Percentiles rank a stretch among this genome's conserved stretches.
Evolutionary conservation across 1,140 invertebrate genomes (phyloP).

Genomic region (Aphaenogaster ashmeadi): DNA sequence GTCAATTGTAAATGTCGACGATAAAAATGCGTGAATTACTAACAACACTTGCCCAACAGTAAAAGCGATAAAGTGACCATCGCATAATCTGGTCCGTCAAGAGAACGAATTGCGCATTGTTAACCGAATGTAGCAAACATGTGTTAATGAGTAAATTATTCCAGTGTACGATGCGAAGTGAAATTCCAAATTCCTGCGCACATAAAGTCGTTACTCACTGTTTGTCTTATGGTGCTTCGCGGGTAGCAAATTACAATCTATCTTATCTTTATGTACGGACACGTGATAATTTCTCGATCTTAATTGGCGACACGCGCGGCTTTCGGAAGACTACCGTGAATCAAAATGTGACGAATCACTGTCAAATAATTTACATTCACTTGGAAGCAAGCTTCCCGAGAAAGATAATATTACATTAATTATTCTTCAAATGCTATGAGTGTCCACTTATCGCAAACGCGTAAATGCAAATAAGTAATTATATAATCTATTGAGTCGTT

Average conservation of each 20-base stretch:
- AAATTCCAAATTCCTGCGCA: conserved; percentile 25
- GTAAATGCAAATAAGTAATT: background rate
- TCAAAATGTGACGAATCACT: background rate
- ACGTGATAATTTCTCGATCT: background rate
- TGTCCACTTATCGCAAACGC: background rate
- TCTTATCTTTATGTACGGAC: conserved; percentile 21
- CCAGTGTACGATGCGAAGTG: background rate
- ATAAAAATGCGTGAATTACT: background rate
- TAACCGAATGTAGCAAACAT: background rate
- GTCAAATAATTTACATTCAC: background rate
- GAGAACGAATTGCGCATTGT: background rate
- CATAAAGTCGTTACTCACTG: conserved; percentile 3
- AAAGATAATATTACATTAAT: background rate
- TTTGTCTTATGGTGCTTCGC: background rate
- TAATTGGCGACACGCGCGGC: background rate
- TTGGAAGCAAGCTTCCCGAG: background rate
- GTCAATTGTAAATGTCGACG: background rate
- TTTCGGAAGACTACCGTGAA: conserved; percentile 15
- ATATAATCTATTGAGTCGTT: background rate
- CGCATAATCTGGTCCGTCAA: background rate
- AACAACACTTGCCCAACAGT: background rate
- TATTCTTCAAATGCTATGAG: background rate
- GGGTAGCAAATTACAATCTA: background rate
- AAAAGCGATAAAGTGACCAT: background rate
- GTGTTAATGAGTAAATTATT: background rate